Evolutionary conservation across 2,797 vertebrate genomes (phyloP).

Genomic region (Gobio occitaniae): DNA sequence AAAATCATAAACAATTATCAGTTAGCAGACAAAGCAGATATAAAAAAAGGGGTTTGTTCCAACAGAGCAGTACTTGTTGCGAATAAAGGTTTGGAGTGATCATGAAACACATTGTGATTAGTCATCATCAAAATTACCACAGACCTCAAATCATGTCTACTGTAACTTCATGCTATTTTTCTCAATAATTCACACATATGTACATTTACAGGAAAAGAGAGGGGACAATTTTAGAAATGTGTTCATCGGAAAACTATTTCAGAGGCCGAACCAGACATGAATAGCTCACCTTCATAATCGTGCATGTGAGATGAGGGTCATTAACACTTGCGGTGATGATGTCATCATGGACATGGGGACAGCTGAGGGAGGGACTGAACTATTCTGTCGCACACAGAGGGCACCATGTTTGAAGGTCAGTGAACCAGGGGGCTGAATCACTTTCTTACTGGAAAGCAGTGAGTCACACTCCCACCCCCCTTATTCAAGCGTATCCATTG

Average conservation of each 20-base stretch:
- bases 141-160: background rate
- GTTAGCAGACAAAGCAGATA: background rate
- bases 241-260: constrained; percentile 17
- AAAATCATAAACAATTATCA: constrained; percentile 15
- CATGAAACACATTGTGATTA: background rate
- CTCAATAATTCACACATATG: background rate
- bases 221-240: background rate
- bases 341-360: constrained; percentile 3
- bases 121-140: background rate
- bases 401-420: constrained; percentile 57
- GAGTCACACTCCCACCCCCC: constrained; percentile 71
- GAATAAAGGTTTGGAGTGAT: background rate
- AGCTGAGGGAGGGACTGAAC: constrained; percentile 1
- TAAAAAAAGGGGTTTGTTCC: background rate
- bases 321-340: constrained; percentile 3
- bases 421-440: constrained; percentile 72
- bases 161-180: background rate
- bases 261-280: background rate
- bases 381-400: constrained; percentile 45
- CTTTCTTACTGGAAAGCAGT: constrained; percentile 78
- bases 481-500: constrained; percentile 48
- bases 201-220: background rate
- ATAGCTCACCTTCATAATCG: constrained; percentile 24
- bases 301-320: constrained; percentile 22
- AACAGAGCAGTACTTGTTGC: background rate